Evolutionary conservation across 2,113 vertebrate genomes (phyloP).

Genomic region (Chauna torquata): DNA sequence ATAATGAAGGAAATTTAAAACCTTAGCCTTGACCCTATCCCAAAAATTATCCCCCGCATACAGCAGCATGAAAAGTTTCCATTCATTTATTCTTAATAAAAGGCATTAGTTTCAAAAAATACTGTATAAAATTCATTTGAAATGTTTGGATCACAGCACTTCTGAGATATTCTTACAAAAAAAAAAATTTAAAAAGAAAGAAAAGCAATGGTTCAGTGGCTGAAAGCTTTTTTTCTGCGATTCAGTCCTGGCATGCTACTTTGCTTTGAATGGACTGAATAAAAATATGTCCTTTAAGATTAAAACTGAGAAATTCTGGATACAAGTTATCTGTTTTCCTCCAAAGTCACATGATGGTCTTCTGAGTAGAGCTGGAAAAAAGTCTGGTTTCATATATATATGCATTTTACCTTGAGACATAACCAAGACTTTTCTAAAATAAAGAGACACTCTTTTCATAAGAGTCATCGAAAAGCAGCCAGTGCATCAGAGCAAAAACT

Average conservation of each 20-base stretch:
- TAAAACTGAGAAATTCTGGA: neutral
- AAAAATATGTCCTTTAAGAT: neutral
- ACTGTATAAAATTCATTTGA: neutral
- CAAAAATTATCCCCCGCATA: neutral
- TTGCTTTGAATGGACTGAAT: neutral
- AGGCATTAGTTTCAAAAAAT: neutral
- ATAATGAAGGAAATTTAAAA: neutral
- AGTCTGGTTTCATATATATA: neutral
- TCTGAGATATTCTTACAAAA: neutral
- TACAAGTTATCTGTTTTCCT: neutral
- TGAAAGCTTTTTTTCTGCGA: neutral
- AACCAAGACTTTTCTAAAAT: neutral
- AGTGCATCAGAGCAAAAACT: neutral
- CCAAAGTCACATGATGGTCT: neutral
- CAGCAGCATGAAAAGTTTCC: neutral
- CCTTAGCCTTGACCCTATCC: neutral
- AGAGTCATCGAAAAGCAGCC: neutral
- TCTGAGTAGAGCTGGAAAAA: neutral
- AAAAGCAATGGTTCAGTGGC: neutral
- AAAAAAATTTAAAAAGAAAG: neutral
- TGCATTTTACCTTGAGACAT: fast-evolving
- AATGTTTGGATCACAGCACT: neutral
- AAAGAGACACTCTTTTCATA: neutral
- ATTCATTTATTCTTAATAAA: neutral
- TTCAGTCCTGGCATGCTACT: neutral